Evolutionary conservation across 2,113 vertebrate species (phyloP).

Genomic region (Myiozetetes cayanensis): DNA sequence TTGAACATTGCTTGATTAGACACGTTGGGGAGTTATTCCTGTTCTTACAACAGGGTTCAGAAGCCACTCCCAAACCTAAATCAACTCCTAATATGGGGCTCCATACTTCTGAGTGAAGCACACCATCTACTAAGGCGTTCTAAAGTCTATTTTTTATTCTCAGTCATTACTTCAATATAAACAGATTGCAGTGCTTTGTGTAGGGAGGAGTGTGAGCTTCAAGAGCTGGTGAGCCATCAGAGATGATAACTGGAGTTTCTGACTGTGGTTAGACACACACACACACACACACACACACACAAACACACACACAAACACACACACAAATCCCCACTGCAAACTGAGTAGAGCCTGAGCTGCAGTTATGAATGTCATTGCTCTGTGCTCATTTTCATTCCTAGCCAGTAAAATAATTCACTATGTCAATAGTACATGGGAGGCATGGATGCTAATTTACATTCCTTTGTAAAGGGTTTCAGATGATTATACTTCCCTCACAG

Average conservation of each 20-base stretch:
- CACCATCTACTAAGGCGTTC: background rate
- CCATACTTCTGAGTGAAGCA: background rate
- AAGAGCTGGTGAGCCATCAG: background rate
- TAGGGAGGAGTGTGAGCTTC: background rate
- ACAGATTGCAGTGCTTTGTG: constrained; percentile 13
- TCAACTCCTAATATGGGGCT: background rate
- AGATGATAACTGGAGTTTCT: constrained; percentile 10
- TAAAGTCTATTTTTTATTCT: background rate
- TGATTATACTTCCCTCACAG: constrained; percentile 13
- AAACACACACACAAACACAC: background rate
- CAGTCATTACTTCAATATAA: background rate
- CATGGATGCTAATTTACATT: constrained; percentile 54
- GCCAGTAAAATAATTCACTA: constrained; percentile 56
- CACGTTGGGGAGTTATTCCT: background rate
- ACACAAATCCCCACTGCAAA: constrained; percentile 20
- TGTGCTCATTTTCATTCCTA: background rate
- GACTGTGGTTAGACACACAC: background rate
- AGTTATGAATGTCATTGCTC: background rate
- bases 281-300: background rate
- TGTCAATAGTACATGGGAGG: constrained; percentile 55
- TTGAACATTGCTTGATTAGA: background rate
- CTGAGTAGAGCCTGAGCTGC: background rate
- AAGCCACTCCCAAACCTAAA: background rate
- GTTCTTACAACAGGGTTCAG: background rate
- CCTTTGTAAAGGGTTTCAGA: constrained; percentile 46